Evolutionary conservation across 2,113 vertebrate genomes (phyloP).

Genomic region (Cyprinodon brontotheroides): DNA sequence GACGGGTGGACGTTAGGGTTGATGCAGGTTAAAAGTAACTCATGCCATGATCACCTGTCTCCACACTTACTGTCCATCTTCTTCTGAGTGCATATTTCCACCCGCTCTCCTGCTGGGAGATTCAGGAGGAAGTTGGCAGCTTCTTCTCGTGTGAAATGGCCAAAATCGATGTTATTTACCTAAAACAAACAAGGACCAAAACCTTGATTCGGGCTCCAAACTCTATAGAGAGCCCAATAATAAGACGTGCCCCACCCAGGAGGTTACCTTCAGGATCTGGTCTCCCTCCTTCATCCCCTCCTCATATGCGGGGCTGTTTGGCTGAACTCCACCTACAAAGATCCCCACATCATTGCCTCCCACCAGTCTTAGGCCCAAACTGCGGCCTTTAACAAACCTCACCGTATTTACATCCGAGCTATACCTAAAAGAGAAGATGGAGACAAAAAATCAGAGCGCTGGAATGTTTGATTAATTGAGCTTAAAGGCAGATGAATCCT

Average conservation of each 20-base stretch:
- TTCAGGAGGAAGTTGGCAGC: conserved; percentile 87
- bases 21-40: background rate
- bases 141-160: conserved; percentile 90
- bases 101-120: conserved; percentile 77
- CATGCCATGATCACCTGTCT: background rate
- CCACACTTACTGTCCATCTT: conserved; percentile 91
- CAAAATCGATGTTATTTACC: conserved; percentile 88
- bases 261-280: conserved; percentile 91
- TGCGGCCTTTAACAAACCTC: conserved; percentile 86
- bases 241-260: background rate
- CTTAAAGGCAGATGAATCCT: conserved; percentile 5
- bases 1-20: background rate
- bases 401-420: conserved; percentile 80
- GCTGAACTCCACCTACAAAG: conserved; percentile 91
- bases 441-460: background rate
- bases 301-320: conserved; percentile 85
- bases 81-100: conserved; percentile 84
- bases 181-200: conserved; percentile 40
- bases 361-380: conserved; percentile 86
- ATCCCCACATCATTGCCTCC: conserved; percentile 95
- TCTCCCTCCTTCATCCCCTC: conserved; percentile 90
- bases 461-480: background rate
- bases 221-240: background rate
- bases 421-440: conserved; percentile 76
- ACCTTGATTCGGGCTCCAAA: background rate